Percentiles rank a stretch among this genome's conserved stretches.
These are phyloP conservation scores for Spheniscus mendiculus DNA, from an alignment of 2,113 vertebrate species.

Conservation along the genomic window DNA sequence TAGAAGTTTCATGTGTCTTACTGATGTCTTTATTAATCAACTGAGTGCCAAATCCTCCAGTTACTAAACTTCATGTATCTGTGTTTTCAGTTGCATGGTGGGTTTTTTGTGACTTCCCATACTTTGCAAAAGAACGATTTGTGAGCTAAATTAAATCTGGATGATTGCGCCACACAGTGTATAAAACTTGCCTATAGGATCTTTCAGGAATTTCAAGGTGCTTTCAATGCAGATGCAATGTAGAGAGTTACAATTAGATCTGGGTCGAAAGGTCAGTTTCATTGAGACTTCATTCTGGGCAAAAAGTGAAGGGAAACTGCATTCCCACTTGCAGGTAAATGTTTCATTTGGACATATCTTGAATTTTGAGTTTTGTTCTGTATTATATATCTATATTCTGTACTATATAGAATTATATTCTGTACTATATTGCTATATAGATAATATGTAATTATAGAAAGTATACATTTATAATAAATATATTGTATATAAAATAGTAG, in stretches of 20 bases:
- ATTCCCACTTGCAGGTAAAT: neutral
- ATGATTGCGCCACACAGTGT: neutral
- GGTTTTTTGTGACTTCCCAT: neutral
- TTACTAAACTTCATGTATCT: neutral
- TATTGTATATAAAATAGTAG: too few relatives aligned
- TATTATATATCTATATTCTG: neutral
- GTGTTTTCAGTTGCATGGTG: too few relatives aligned
- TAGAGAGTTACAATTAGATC: neutral
- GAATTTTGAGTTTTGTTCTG: neutral
- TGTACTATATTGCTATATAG: neutral
- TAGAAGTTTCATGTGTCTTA: neutral
- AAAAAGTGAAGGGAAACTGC: neutral
- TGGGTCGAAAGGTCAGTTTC: neutral
- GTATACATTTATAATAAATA: neutral
- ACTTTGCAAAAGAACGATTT: neutral
- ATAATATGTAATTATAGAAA: neutral
- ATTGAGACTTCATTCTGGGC: neutral
- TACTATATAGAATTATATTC: neutral
- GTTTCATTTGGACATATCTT: neutral
- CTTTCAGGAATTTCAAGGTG: neutral
- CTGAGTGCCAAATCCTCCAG: neutral
- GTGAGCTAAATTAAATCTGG: neutral
- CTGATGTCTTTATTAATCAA: neutral
- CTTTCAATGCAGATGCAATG: neutral
- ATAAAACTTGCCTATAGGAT: neutral